phyloP scores from a whole-genome alignment of 1,140 invertebrate genomes.

The Oryctes rhinoceros region DNA sequence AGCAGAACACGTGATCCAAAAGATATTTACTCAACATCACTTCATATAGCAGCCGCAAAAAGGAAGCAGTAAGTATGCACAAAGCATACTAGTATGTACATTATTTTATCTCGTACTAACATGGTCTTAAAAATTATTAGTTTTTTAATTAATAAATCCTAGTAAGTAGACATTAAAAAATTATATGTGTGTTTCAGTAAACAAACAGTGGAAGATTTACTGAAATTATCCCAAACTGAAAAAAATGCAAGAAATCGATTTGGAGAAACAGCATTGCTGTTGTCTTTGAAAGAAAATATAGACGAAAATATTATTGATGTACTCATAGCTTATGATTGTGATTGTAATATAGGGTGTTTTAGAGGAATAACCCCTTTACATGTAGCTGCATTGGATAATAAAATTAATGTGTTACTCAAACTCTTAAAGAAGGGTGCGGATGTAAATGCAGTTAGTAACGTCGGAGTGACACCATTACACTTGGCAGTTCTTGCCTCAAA shows the following conservation, averaged over 20 bases:
- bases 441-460: conserved; percentile 1
- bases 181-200: not conserved
- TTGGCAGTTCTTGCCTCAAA: conserved; percentile 2
- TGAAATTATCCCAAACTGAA: not conserved
- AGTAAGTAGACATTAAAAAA: no score
- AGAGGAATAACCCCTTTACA: not conserved
- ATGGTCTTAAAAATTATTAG: no score
- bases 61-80: no score
- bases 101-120: no score
- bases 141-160: no score
- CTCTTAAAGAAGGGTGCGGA: not conserved
- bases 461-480: not conserved
- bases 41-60: no score
- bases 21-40: no score
- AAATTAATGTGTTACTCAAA: not conserved
- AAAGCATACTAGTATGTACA: no score
- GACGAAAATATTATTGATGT: not conserved
- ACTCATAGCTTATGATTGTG: not conserved
- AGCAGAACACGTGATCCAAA: no score
- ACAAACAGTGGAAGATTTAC: not conserved
- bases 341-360: not conserved
- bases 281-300: not conserved
- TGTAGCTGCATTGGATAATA: not conserved
- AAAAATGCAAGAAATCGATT: not conserved
- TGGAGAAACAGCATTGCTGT: not conserved